phyloP scores from a whole-genome alignment of 2,113 vertebrate species.

The Oreochromis tanganicae region DNA sequence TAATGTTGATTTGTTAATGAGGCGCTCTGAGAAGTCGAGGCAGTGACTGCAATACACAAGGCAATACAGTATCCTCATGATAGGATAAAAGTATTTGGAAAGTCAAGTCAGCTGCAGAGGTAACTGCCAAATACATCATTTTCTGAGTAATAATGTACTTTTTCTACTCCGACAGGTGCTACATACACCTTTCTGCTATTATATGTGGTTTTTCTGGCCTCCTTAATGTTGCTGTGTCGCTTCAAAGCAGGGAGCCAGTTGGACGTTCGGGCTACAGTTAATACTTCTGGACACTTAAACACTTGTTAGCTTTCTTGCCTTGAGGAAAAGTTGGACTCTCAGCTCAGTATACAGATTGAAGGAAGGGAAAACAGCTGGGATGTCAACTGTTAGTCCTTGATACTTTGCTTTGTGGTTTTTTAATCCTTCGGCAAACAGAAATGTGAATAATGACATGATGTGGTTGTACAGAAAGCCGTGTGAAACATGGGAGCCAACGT shows the following conservation, averaged over 20 bases:
- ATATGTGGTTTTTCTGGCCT: not conserved
- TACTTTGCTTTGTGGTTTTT: not conserved
- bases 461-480: not conserved
- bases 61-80: not conserved
- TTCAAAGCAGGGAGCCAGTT: not conserved
- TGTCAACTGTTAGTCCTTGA: not conserved
- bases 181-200: not conserved
- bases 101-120: not conserved
- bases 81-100: not conserved
- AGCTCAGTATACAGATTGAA: not conserved
- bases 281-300: not conserved
- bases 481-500: not conserved
- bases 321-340: not conserved
- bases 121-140: not conserved
- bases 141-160: not conserved
- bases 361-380: not conserved
- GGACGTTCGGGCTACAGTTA: not conserved
- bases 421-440: not conserved
- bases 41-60: not conserved
- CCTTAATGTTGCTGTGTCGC: not conserved
- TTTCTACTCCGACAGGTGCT: not conserved
- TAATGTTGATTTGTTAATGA: constrained; percentile 40
- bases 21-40: constrained; percentile 1
- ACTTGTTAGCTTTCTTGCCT: not conserved
- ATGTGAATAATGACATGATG: not conserved